A percentile compares a stretch with the other conserved stretches of the same genome.
These are phyloP conservation scores for Adoxophyes honmai DNA, from an alignment of 1,140 invertebrate genomes.

Conservation along the genomic window DNA sequence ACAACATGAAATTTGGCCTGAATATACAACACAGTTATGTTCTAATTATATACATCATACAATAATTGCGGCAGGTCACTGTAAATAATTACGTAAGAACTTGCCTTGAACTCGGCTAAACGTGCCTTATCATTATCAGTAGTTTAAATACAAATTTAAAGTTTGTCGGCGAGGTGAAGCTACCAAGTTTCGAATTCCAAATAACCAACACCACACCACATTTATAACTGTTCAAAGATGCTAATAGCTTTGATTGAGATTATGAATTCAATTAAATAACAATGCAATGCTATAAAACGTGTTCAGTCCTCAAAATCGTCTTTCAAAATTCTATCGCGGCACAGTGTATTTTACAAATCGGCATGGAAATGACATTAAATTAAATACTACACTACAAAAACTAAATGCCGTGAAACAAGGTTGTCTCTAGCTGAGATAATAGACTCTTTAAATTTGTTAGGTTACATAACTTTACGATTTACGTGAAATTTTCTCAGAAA, in stretches of 20 bases:
- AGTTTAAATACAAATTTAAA: slow-evolving; percentile 14
- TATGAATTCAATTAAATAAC: not conserved
- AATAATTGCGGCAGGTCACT: no score
- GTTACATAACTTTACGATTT: no score
- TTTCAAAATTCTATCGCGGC: slow-evolving; percentile 2
- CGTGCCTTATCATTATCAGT: slow-evolving; percentile 28
- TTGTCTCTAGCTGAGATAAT: no score
- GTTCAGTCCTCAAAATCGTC: not conserved
- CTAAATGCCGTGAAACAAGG: no score
- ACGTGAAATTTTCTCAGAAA: no score
- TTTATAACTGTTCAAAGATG: not conserved
- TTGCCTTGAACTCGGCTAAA: slow-evolving; percentile 41
- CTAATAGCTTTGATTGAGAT: not conserved
- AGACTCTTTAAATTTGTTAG: no score
- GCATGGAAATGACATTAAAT: slow-evolving; percentile 10
- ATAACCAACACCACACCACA: not conserved
- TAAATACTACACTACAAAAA: no score
- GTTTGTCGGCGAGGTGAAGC: slow-evolving; percentile 1
- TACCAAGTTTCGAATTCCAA: not conserved
- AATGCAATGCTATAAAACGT: not conserved
- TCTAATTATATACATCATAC: no score
- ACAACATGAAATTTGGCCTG: no score
- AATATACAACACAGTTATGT: no score
- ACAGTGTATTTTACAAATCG: not conserved
- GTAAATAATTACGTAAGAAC: slow-evolving; percentile 38